Evolutionary conservation across 1,140 invertebrate genomes (phyloP).

Genomic region (Manduca sexta): DNA sequence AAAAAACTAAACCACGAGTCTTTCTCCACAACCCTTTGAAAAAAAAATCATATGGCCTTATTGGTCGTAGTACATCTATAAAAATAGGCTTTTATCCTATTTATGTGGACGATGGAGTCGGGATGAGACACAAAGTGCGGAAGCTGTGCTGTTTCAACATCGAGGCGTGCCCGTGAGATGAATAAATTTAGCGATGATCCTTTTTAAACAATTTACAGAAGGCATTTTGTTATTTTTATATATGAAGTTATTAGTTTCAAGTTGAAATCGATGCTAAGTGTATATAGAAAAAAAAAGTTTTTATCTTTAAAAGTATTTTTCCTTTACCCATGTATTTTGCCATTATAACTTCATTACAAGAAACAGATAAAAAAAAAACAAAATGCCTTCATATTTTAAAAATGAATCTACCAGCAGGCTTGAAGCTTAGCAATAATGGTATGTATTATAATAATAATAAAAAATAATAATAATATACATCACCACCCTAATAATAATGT

Average conservation of each 20-base stretch:
- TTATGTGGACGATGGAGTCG: not conserved
- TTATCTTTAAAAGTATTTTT: no score
- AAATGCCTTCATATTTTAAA: not conserved
- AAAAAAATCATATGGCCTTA: not conserved
- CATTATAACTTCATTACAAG: no score
- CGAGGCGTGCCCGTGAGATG: not conserved
- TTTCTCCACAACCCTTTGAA: conserved; percentile 11
- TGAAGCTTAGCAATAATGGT: not conserved
- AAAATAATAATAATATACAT: conserved; percentile 1
- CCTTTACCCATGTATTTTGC: no score
- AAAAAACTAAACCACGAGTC: conserved; percentile 5
- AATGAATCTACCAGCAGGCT: not conserved
- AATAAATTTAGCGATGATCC: not conserved
- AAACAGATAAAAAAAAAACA: not conserved
- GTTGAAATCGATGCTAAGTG: no score
- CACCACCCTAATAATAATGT: not conserved
- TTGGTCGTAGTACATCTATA: conserved; percentile 1
- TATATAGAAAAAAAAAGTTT: no score
- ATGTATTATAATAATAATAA: not conserved
- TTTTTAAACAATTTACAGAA: no score
- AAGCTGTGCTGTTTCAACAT: not conserved
- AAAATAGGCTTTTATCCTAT: not conserved
- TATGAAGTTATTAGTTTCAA: no score
- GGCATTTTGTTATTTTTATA: no score
- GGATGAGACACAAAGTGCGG: not conserved